phyloP scores from a whole-genome alignment of 1,140 invertebrate genomes.

The Dreissena rostriformis region DNA sequence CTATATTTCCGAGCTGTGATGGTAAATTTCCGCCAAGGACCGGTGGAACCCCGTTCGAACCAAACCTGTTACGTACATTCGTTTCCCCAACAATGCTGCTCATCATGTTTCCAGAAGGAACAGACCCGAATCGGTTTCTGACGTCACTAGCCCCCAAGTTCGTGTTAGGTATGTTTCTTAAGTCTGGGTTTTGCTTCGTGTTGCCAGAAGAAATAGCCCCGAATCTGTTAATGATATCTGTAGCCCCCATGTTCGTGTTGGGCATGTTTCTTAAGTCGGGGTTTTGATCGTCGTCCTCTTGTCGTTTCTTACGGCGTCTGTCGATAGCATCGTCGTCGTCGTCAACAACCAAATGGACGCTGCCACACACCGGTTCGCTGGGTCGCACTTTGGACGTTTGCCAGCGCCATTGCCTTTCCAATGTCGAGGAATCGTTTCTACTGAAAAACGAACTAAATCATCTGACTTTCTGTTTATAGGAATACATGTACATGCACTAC shows the following conservation, averaged over 20 bases:
- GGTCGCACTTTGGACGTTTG: neutral
- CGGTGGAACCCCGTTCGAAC: neutral
- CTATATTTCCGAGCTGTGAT: neutral
- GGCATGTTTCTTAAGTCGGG: too few species aligned
- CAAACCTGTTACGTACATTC: too few species aligned
- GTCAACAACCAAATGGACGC: constrained; percentile 18
- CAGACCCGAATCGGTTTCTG: too few species aligned
- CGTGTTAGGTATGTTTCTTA: too few species aligned
- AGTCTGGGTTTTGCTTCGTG: too few species aligned
- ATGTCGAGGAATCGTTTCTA: neutral
- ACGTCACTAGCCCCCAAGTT: too few species aligned
- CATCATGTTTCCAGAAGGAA: too few species aligned
- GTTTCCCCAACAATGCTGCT: too few species aligned
- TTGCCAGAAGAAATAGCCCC: too few species aligned
- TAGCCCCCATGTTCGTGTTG: too few species aligned
- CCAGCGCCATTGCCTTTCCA: constrained; percentile 29
- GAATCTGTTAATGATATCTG: too few species aligned
- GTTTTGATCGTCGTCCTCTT: constrained; percentile 27
- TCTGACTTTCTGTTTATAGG: neutral
- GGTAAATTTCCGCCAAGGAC: neutral
- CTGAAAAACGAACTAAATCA: constrained; percentile 1
- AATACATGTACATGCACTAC: neutral
- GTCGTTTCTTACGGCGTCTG: constrained; percentile 17
- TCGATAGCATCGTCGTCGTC: constrained; percentile 8
- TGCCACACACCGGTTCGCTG: constrained; percentile 23